Conservation (phyloP, 2,113 vertebrate species). For the Mesembrinibis cayennensis region DNA sequence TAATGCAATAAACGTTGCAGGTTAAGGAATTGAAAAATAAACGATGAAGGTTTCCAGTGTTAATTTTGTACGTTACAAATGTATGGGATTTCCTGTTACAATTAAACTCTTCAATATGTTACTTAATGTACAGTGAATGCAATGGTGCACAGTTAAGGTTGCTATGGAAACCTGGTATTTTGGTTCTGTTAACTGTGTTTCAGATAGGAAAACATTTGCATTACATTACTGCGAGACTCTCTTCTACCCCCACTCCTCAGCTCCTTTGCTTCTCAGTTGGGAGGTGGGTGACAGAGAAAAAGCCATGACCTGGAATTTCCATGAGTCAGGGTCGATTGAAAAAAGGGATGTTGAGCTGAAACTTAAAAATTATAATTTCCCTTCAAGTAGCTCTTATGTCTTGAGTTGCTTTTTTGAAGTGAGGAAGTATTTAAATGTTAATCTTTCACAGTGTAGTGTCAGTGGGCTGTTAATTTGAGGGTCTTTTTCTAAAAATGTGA, state of each 20-base stretch:
- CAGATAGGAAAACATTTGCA: neutral
- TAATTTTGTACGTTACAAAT: neutral
- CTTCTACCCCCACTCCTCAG: neutral
- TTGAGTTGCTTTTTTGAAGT: neutral
- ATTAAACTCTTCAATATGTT: neutral
- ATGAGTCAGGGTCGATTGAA: neutral
- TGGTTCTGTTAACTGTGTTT: neutral
- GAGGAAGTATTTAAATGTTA: neutral
- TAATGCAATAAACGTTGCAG: neutral
- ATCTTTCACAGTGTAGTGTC: neutral
- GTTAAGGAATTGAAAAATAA: neutral
- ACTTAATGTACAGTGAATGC: neutral
- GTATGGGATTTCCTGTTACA: neutral
- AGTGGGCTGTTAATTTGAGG: neutral
- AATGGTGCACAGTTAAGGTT: neutral
- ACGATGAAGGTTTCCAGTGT: neutral
- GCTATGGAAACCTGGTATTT: constrained; percentile 49
- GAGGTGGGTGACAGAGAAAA: neutral
- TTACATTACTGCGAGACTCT: neutral
- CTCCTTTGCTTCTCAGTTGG: neutral
- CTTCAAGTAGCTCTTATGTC: neutral
- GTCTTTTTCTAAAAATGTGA: neutral
- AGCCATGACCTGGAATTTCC: neutral
- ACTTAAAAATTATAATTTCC: neutral
- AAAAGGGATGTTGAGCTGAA: neutral